Evolutionary conservation across 2,888 invertebrate species (phyloP).

Genomic region (Asteroscopus sphinx): DNA sequence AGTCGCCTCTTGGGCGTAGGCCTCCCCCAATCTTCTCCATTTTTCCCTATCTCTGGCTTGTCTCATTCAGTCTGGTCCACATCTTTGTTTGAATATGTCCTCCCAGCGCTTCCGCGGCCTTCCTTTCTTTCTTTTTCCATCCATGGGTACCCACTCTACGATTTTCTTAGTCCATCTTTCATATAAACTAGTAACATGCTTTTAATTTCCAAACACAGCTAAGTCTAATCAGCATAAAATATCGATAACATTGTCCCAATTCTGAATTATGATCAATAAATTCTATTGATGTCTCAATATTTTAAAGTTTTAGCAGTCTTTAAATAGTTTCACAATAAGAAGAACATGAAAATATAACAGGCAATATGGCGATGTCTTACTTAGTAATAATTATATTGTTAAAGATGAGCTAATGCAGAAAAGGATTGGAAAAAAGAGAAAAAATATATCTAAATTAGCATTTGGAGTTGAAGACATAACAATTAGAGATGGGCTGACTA

Average conservation of each 20-base stretch:
- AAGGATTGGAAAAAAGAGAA: background rate
- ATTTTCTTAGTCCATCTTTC: too few species aligned
- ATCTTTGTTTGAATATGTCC: too few species aligned
- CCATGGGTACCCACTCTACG: too few species aligned
- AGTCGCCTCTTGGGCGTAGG: too few species aligned
- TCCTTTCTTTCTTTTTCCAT: too few species aligned
- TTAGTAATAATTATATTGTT: slow-evolving; percentile 25
- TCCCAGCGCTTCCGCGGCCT: too few species aligned
- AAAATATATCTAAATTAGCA: background rate
- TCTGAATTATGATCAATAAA: slow-evolving; percentile 71
- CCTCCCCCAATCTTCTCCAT: too few species aligned
- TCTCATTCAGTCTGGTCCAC: too few species aligned
- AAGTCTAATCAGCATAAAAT: slow-evolving; percentile 70
- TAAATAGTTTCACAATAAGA: slow-evolving; percentile 47
- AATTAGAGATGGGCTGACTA: too few species aligned
- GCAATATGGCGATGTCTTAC: slow-evolving; percentile 17
- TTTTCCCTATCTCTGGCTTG: too few species aligned
- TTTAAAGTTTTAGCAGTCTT: slow-evolving; percentile 56
- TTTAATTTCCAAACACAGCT: slow-evolving; percentile 55
- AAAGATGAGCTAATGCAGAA: slow-evolving; percentile 12
- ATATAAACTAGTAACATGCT: slow-evolving; percentile 33
- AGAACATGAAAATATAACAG: slow-evolving; percentile 17
- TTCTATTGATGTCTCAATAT: slow-evolving; percentile 72
- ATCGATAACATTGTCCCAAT: slow-evolving; percentile 65
- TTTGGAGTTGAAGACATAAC: slow-evolving; percentile 21